A percentile compares a stretch with the other conserved stretches of the same genome.
Evolutionary conservation across 2,888 invertebrate genomes (phyloP).

Genomic region (Diabrotica balteata): DNA sequence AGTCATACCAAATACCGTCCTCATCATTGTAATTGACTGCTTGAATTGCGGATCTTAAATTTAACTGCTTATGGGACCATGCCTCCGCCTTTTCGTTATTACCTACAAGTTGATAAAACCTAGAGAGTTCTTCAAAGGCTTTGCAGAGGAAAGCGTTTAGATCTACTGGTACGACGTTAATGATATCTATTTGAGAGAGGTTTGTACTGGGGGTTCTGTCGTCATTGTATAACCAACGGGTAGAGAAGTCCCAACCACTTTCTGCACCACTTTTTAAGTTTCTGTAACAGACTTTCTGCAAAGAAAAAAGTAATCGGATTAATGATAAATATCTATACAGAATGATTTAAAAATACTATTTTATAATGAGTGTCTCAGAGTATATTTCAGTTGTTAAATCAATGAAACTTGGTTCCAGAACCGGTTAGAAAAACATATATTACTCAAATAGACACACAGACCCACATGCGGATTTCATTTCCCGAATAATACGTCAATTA

Average conservation of each 20-base stretch:
- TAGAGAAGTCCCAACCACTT: constrained; percentile 88
- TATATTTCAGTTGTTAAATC: too few relatives aligned
- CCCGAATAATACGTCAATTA: too few relatives aligned
- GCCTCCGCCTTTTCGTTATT: constrained; percentile 61
- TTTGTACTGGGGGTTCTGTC: constrained; percentile 65
- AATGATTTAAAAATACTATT: background rate
- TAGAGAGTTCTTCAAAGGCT: constrained; percentile 70
- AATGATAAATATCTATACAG: constrained; percentile 1
- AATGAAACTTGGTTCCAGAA: too few relatives aligned
- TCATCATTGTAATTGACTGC: constrained; percentile 78
- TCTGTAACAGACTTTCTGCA: constrained; percentile 43
- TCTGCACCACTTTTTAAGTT: constrained; percentile 66
- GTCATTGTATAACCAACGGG: constrained; percentile 75
- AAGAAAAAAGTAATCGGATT: constrained; percentile 13
- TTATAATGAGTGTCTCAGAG: too few relatives aligned
- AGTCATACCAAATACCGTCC: constrained; percentile 83
- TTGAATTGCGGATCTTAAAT: constrained; percentile 69
- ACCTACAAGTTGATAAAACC: constrained; percentile 66
- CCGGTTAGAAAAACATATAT: too few relatives aligned
- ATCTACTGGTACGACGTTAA: constrained; percentile 81
- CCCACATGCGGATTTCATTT: too few relatives aligned
- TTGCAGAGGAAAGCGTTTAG: constrained; percentile 79
- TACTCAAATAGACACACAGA: too few relatives aligned
- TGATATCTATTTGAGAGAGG: constrained; percentile 70
- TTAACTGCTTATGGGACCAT: constrained; percentile 64